Percentiles rank a stretch among this genome's conserved stretches.
These are phyloP conservation scores for Dascillus cervinus DNA, from an alignment of 2,888 invertebrate genomes.

Conservation along the genomic window DNA sequence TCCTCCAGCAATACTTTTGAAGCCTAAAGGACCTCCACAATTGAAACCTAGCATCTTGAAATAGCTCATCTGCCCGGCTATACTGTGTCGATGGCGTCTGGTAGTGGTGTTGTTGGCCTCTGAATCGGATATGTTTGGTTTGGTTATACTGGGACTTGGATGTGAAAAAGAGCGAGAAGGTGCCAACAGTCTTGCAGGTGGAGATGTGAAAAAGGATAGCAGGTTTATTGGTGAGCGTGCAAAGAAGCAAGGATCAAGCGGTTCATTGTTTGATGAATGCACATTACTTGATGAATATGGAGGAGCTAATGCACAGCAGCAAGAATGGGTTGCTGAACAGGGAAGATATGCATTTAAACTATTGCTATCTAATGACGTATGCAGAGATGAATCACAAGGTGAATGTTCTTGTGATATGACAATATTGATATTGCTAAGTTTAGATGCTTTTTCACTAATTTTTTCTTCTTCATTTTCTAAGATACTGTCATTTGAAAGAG, in stretches of 20 bases:
- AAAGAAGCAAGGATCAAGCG: slow-evolving; percentile 15
- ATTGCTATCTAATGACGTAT: no score
- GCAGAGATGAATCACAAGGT: slow-evolving; percentile 1
- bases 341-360: no score
- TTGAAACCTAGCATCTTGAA: slow-evolving; percentile 83
- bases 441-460: slow-evolving; percentile 4
- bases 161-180: slow-evolving; percentile 32
- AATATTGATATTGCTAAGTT: slow-evolving; percentile 2
- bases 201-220: slow-evolving; percentile 31
- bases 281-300: neutral
- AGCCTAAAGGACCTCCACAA: slow-evolving; percentile 48
- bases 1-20: slow-evolving; percentile 57
- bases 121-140: slow-evolving; percentile 38
- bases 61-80: slow-evolving; percentile 92
- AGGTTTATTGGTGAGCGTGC: slow-evolving; percentile 31
- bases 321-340: neutral
- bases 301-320: neutral
- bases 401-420: slow-evolving; percentile 4
- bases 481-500: slow-evolving; percentile 41
- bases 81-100: slow-evolving; percentile 90
- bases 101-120: slow-evolving; percentile 36
- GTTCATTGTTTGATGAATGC: neutral
- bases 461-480: slow-evolving; percentile 26
- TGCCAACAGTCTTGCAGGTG: slow-evolving; percentile 5
- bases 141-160: slow-evolving; percentile 28